Evolutionary conservation across 2,888 invertebrate genomes (phyloP).

Genomic region (Nomada lathburiana): DNA sequence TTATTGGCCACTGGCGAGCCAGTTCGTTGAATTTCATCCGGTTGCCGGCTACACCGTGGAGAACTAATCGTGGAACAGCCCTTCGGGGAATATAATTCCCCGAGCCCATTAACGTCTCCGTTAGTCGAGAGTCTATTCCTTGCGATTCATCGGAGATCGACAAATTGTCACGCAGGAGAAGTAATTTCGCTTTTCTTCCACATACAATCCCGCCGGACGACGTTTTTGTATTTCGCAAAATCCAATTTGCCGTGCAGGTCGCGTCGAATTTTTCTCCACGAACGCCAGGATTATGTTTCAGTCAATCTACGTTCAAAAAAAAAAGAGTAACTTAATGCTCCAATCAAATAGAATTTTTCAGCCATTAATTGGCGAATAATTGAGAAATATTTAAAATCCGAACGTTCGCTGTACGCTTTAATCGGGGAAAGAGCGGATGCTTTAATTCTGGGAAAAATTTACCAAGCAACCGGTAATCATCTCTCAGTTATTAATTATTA

Average conservation of each 20-base stretch:
- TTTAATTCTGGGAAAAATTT: too few species aligned
- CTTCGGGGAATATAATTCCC: slow-evolving; percentile 29
- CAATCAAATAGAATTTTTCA: neutral
- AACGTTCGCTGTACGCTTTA: too few species aligned
- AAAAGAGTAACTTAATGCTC: neutral
- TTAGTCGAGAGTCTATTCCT: slow-evolving; percentile 7
- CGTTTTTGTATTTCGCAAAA: too few species aligned
- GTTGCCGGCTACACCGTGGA: neutral
- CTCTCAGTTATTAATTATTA: too few species aligned
- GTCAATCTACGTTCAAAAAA: neutral
- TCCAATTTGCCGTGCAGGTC: too few species aligned
- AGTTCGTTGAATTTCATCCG: slow-evolving; percentile 35
- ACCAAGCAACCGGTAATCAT: too few species aligned
- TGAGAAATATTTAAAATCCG: neutral
- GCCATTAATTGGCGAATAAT: neutral
- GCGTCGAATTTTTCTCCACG: too few species aligned
- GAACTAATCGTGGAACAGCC: slow-evolving; percentile 26
- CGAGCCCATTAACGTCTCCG: slow-evolving; percentile 20
- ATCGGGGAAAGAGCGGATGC: too few species aligned
- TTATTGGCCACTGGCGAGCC: slow-evolving; percentile 17
- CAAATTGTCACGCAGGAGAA: slow-evolving; percentile 19
- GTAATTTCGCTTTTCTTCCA: slow-evolving; percentile 21
- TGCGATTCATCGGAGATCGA: slow-evolving; percentile 31
- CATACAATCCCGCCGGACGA: too few species aligned
- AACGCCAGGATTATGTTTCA: neutral